A percentile compares a stretch with the other conserved stretches of the same genome.
Conservation (phyloP, 2,797 vertebrate species). For the Catamblyrhynchus diadema region DNA sequence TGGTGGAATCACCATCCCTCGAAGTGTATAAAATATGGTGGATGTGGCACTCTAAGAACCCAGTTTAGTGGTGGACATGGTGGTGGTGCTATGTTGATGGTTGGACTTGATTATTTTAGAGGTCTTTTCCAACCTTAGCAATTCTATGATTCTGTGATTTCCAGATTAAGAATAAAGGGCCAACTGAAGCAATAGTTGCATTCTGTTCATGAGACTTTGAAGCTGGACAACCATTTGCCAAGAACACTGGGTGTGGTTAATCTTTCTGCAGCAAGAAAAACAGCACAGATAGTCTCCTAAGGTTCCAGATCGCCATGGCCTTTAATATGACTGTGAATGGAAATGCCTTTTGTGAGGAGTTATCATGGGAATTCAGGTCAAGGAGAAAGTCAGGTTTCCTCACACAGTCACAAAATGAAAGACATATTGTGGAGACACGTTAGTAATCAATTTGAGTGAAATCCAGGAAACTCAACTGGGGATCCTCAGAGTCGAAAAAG, state of each 20-base stretch:
- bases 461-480: neutral
- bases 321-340: neutral
- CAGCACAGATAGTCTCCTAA: neutral
- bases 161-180: neutral
- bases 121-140: neutral
- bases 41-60: neutral
- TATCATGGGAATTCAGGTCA: neutral
- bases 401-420: neutral
- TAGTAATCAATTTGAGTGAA: neutral
- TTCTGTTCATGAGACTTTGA: neutral
- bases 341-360: neutral
- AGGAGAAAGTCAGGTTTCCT: neutral
- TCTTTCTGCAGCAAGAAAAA: neutral
- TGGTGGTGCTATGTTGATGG: neutral
- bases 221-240: neutral
- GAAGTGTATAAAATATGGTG: accelerated
- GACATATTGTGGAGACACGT: neutral
- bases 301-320: neutral
- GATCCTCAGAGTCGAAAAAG: neutral
- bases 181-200: neutral
- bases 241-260: neutral
- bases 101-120: neutral
- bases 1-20: neutral
- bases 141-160: neutral
- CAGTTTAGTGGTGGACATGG: neutral